phyloP scores from a whole-genome alignment of 2,797 vertebrate species.

The Threskiornis aethiopicus region DNA sequence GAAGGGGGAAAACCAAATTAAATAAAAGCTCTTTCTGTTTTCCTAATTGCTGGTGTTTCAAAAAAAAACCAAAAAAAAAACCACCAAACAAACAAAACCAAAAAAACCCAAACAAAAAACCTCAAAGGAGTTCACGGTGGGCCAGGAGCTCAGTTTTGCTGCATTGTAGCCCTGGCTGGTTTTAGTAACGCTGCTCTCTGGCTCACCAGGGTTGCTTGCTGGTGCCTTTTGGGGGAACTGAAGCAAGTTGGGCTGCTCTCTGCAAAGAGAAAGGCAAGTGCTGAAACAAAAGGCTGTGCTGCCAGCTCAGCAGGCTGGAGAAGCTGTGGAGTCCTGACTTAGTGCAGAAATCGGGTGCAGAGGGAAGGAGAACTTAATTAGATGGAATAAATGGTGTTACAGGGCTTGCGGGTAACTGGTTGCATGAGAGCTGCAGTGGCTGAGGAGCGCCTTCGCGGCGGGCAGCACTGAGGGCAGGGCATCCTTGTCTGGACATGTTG shows the following conservation, averaged over 20 bases:
- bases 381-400: fast-evolving
- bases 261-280: not conserved
- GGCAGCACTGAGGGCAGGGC: not conserved
- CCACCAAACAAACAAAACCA: no score
- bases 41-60: not conserved
- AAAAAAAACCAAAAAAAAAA: not conserved
- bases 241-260: not conserved
- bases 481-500: fast-evolving
- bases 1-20: slow-evolving; percentile 8
- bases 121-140: not conserved
- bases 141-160: not conserved
- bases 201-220: not conserved
- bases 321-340: not conserved
- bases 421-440: fast-evolving
- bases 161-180: not conserved
- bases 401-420: not conserved
- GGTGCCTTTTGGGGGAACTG: not conserved
- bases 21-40: not conserved
- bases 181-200: fast-evolving
- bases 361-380: not conserved
- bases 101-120: not conserved
- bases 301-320: not conserved
- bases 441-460: not conserved
- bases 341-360: not conserved
- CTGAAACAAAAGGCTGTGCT: not conserved